Evolutionary conservation across 1,140 invertebrate genomes (phyloP).

Genomic region (Teleogryllus occipitalis): DNA sequence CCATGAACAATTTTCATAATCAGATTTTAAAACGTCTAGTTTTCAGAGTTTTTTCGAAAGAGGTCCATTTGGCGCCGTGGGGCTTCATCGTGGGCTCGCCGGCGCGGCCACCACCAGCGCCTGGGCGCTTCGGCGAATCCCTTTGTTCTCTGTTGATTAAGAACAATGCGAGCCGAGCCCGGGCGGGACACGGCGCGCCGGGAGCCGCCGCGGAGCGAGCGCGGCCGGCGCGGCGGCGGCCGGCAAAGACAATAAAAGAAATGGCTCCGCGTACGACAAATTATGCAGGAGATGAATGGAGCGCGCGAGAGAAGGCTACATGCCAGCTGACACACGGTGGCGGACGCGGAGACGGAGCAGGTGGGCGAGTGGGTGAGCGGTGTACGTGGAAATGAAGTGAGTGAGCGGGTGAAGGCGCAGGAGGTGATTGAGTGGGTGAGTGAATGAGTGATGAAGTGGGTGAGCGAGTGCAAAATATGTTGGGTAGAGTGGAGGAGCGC

Average conservation of each 20-base stretch:
- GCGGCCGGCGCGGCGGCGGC: too few relatives aligned
- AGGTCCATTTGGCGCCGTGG: too few relatives aligned
- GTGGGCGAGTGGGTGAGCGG: background rate
- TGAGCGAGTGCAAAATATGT: background rate
- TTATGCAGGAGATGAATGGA: slow-evolving; percentile 1
- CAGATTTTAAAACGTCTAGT: too few relatives aligned
- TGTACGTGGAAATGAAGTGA: background rate
- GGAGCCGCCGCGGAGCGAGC: background rate
- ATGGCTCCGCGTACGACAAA: background rate
- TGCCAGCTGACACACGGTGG: too few relatives aligned
- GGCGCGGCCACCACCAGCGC: too few relatives aligned
- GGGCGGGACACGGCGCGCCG: too few relatives aligned
- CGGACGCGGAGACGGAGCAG: background rate
- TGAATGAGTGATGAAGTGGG: background rate
- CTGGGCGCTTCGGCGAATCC: background rate
- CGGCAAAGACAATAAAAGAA: background rate
- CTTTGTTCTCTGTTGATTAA: background rate
- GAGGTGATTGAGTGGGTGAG: background rate
- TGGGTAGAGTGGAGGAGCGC: background rate
- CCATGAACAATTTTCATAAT: too few relatives aligned
- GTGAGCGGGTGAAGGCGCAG: background rate
- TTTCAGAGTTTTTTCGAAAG: too few relatives aligned
- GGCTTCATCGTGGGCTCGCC: too few relatives aligned
- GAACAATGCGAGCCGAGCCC: background rate
- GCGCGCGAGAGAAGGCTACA: background rate